phyloP scores from a whole-genome alignment of 2,113 vertebrate species.

The Osmerus mordax region DNA sequence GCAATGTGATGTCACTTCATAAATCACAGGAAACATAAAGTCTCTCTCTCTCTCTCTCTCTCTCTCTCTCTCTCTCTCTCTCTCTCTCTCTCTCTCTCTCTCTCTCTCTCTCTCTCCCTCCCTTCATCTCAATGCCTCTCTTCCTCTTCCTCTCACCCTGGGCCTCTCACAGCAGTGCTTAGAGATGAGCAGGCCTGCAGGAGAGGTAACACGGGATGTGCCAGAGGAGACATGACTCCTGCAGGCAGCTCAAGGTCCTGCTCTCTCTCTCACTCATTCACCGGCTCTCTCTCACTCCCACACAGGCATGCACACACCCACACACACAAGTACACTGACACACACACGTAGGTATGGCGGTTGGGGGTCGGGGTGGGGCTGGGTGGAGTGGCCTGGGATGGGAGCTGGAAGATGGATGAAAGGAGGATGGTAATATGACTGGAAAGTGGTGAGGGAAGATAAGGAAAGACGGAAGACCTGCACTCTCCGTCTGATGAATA shows the following conservation, averaged over 20 bases:
- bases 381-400: background rate
- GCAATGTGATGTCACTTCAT: too few relatives aligned
- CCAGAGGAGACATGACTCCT: too few relatives aligned
- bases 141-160: background rate
- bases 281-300: background rate
- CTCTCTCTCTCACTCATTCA: background rate
- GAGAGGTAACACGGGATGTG: too few relatives aligned
- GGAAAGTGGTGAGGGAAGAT: constrained; percentile 56
- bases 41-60: background rate
- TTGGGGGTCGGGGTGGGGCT: constrained; percentile 20
- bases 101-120: background rate
- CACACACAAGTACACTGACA: background rate
- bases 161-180: background rate
- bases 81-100: background rate
- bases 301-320: background rate
- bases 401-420: constrained; percentile 59
- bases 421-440: constrained; percentile 60
- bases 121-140: background rate
- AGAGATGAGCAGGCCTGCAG: too few relatives aligned
- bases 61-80: background rate
- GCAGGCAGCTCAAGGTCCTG: constrained; percentile 45
- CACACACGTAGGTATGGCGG: too few relatives aligned
- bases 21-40: too few relatives aligned
- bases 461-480: constrained; percentile 55
- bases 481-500: constrained; percentile 38